These are phyloP conservation scores for Mycogona germanica DNA, from an alignment of 2,888 invertebrate genomes.

Conservation along the genomic window DNA sequence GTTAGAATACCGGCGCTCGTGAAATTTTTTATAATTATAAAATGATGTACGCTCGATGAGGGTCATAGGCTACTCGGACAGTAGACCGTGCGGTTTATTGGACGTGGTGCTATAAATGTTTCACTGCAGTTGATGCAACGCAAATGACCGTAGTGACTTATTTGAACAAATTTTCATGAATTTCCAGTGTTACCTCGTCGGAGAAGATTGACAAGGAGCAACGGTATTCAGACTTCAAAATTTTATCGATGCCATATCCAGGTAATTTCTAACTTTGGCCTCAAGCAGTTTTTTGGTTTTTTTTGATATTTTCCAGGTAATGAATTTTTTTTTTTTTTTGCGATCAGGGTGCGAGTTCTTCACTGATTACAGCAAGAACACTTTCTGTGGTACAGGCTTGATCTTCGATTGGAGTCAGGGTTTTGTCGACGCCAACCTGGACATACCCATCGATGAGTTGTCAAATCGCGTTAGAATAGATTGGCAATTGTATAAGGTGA, in stretches of 20 bases:
- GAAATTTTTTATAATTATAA: too few relatives aligned
- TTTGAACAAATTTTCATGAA: slow-evolving; percentile 7
- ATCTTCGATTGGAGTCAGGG: slow-evolving; percentile 60
- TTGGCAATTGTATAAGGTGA: slow-evolving; percentile 52
- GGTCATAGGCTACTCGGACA: too few relatives aligned
- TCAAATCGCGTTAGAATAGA: slow-evolving; percentile 42
- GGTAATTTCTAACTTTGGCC: slow-evolving; percentile 31
- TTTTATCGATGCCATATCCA: slow-evolving; percentile 64
- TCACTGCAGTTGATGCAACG: too few relatives aligned
- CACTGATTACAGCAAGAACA: slow-evolving; percentile 54
- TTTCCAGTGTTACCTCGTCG: slow-evolving; percentile 58
- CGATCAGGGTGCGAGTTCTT: slow-evolving; percentile 59
- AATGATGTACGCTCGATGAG: too few relatives aligned
- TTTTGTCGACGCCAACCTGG: slow-evolving; percentile 52
- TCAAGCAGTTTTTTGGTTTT: neutral
- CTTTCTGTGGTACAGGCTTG: slow-evolving; percentile 51
- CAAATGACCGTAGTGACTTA: too few relatives aligned
- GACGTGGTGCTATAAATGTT: too few relatives aligned
- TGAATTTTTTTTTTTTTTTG: slow-evolving; percentile 8
- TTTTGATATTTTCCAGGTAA: neutral
- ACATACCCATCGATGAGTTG: slow-evolving; percentile 46
- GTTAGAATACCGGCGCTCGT: too few relatives aligned
- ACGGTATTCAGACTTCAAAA: slow-evolving; percentile 55
- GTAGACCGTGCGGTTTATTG: too few relatives aligned
- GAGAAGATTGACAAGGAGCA: slow-evolving; percentile 70